Evolutionary conservation across 2,797 vertebrate species (phyloP).

Genomic region (Mormyrops attenuatus): DNA sequence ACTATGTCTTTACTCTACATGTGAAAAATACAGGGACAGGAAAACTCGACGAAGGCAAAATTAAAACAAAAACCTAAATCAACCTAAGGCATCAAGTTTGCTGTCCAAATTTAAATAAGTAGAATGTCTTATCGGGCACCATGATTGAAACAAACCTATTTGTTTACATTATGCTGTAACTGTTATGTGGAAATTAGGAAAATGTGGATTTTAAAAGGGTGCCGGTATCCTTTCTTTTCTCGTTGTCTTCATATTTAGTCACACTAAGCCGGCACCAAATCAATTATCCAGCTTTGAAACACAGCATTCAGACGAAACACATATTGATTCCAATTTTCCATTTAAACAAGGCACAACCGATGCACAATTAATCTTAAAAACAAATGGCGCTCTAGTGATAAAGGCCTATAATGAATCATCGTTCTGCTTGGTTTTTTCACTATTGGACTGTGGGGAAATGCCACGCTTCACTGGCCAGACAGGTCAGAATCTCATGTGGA

Average conservation of each 20-base stretch:
- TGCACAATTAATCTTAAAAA: background rate
- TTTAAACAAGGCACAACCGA: background rate
- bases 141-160: background rate
- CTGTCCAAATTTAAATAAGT: background rate
- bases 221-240: background rate
- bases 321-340: background rate
- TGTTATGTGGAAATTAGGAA: background rate
- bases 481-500: background rate
- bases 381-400: background rate
- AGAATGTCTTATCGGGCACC: background rate
- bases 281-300: background rate
- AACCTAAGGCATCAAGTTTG: background rate
- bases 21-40: background rate
- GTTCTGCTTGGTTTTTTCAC: background rate
- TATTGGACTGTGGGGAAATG: background rate
- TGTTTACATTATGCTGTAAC: background rate
- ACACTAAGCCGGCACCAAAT: background rate
- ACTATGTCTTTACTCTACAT: background rate
- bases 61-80: background rate
- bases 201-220: background rate
- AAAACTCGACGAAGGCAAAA: background rate
- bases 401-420: background rate
- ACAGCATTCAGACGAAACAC: background rate
- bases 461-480: background rate
- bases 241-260: background rate